These are phyloP conservation scores for Corythaeola cristata DNA, from an alignment of 2,113 vertebrate genomes.

Conservation along the genomic window DNA sequence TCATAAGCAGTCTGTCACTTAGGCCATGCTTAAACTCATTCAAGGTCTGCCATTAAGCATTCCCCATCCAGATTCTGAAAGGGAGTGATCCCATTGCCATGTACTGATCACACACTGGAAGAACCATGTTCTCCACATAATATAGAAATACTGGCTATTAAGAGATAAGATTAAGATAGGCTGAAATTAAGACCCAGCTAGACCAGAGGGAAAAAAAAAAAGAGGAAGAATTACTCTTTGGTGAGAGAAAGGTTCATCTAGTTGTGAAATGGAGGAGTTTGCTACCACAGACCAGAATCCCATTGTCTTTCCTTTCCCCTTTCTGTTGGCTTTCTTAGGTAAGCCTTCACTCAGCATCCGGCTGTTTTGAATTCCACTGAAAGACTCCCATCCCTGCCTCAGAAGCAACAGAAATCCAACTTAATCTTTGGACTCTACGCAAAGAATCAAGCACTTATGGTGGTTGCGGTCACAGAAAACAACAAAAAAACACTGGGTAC, in stretches of 20 bases:
- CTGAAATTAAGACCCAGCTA: not conserved
- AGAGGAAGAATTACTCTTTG: not conserved
- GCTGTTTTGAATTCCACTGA: not conserved
- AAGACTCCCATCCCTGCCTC: not conserved
- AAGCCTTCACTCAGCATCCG: not conserved
- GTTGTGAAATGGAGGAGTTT: not conserved
- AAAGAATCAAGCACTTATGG: not conserved
- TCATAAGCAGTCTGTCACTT: not conserved
- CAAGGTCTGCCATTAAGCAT: not conserved
- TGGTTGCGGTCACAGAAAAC: not conserved
- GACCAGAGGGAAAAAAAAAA: not conserved
- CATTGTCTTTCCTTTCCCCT: not conserved
- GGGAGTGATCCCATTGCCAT: not conserved
- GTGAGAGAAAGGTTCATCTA: not conserved
- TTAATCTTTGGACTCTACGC: not conserved
- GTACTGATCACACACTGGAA: not conserved
- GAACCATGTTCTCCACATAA: not conserved
- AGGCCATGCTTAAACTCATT: not conserved
- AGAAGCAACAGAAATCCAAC: not conserved
- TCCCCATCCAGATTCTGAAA: not conserved
- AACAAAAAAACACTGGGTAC: not conserved
- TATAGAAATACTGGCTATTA: not conserved
- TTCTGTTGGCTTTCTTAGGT: not conserved
- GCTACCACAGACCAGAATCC: not conserved
- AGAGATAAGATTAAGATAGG: not conserved